A percentile compares a stretch with the other conserved stretches of the same genome.
phyloP scores from a whole-genome alignment of 2,797 vertebrate species.

The Triplophysa bombifrons region DNA sequence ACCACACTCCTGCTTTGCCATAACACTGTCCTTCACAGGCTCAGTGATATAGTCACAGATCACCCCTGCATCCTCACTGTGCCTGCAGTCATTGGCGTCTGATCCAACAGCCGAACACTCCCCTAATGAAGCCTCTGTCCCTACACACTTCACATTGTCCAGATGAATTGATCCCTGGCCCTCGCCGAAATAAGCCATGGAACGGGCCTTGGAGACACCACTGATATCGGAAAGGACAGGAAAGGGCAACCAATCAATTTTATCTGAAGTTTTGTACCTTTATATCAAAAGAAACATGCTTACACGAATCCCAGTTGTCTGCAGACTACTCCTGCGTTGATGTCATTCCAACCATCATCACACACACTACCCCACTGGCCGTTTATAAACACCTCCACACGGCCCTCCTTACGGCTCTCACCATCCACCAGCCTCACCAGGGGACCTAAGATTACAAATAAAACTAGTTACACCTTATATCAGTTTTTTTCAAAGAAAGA shows the following conservation, averaged over 20 bases:
- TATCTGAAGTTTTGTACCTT: not conserved
- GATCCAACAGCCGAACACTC: slow-evolving; percentile 73
- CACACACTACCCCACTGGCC: slow-evolving; percentile 86
- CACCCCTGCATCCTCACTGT: slow-evolving; percentile 84
- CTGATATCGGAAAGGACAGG: slow-evolving; percentile 66
- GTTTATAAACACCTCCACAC: slow-evolving; percentile 81
- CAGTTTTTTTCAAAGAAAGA: not conserved
- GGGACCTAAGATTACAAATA: slow-evolving; percentile 61
- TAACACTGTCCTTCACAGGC: slow-evolving; percentile 60
- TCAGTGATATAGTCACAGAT: slow-evolving; percentile 84
- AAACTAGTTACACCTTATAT: too few relatives aligned
- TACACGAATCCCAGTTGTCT: slow-evolving; percentile 85
- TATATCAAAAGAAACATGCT: slow-evolving; percentile 40
- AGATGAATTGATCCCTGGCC: slow-evolving; percentile 82
- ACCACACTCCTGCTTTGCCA: slow-evolving; percentile 65
- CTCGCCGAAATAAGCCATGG: slow-evolving; percentile 85
- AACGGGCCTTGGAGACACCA: slow-evolving; percentile 81
- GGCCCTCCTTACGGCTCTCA: slow-evolving; percentile 82
- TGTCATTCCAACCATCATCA: slow-evolving; percentile 84
- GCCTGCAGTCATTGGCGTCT: slow-evolving; percentile 77
- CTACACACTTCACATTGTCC: slow-evolving; percentile 79
- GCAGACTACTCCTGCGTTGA: slow-evolving; percentile 82
- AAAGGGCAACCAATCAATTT: not conserved
- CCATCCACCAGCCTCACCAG: slow-evolving; percentile 82
- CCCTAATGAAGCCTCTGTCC: slow-evolving; percentile 73